Base-by-base conservation (phyloP, 2,113 vertebrate species). In the Greenwoodochromis staneri region DNA sequence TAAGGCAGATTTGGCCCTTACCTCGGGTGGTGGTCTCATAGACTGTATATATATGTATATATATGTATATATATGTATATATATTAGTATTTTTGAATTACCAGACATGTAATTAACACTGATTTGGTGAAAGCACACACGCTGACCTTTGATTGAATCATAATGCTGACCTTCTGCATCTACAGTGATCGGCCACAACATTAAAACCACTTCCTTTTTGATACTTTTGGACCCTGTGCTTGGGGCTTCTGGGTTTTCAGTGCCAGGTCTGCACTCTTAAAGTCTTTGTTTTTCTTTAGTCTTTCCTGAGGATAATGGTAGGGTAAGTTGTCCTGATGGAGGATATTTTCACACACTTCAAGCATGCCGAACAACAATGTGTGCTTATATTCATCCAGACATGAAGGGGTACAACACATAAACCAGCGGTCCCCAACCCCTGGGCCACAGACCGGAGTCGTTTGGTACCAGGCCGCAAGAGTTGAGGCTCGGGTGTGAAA, bases 381-480 rank as follows among this genome's bases (percentile, higher is more conserved):
- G 7, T 29, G 24, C 12, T 57, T 57, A 29, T 29, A 29, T 8
- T 59, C 55, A 57, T 57, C 4, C 3, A 57, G 0, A 29, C 24
- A 29, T 14, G 24, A 14, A 57, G 21, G 6, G 21, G 11, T 57
- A 57, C 55, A 16, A 57, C 55, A 54, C 53, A 24, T 54, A 54
- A 29, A 21, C 51, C n/a, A n/a, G 51, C 5, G 3, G 19, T n/a
- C 9, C 9, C 17, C 49, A 53, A n/a, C 5, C 19, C 19, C 51
- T 1, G 0, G 9, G 51, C 51, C 3, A 6, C 3, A 1, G 9
- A 4, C 19, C 5, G 19, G 49, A 59, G 27, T 59, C 3, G 8
- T 17, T 59, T 59, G 55, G 5, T 59, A 9, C 1, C 27, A 59
- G 27, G 14, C 14, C 5, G 1, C 27, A 31, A 59, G 27, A 31